A percentile compares a stretch with the other conserved stretches of the same genome.
phyloP scores from a whole-genome alignment of 2,113 vertebrate species.

The Halichoerus grypus region DNA sequence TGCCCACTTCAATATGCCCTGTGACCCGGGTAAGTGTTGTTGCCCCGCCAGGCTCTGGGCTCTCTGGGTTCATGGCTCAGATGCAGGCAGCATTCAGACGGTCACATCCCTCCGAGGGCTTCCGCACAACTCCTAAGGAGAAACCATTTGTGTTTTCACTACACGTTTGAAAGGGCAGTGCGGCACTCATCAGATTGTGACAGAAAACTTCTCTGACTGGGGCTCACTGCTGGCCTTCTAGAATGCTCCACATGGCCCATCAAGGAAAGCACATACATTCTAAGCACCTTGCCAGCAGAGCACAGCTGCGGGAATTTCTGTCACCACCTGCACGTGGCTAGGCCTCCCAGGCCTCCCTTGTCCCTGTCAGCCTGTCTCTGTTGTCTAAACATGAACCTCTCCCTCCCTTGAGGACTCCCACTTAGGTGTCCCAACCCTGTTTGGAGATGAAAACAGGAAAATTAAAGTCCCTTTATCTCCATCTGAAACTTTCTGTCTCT shows the following conservation, averaged over 20 bases:
- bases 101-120: not conserved
- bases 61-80: not conserved
- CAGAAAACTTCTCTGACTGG: not conserved
- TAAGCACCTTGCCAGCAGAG: not conserved
- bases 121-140: not conserved
- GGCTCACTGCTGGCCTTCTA: not conserved
- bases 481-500: not conserved
- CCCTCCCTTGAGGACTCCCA: not conserved
- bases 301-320: not conserved
- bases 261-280: not conserved
- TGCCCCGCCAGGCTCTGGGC: not conserved
- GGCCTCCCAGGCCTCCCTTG: not conserved
- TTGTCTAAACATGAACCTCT: not conserved
- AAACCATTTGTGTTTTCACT: not conserved
- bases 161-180: not conserved
- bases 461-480: not conserved
- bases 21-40: constrained; percentile 90
- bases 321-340: accelerated
- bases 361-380: not conserved
- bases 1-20: constrained; percentile 94
- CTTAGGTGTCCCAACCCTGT: not conserved
- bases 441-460: not conserved
- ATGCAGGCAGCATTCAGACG: not conserved
- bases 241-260: not conserved
- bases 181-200: too few species aligned